Evolutionary conservation across 2,888 invertebrate genomes (phyloP).

Genomic region (Amblyjoppa proteus): DNA sequence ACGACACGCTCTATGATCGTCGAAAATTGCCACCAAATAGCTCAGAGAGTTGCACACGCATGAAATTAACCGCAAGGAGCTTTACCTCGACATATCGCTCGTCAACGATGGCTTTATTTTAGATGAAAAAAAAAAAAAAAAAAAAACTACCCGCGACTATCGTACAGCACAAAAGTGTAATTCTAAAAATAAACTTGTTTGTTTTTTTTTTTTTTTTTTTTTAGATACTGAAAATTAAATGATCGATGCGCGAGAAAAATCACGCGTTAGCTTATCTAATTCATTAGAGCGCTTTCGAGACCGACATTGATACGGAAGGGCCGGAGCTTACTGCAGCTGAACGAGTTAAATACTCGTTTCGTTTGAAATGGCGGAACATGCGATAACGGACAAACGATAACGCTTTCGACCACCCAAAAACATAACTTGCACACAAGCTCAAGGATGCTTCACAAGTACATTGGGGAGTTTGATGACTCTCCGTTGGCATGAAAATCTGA

Average conservation of each 20-base stretch:
- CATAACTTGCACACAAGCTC: constrained; percentile 4
- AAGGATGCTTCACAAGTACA: neutral
- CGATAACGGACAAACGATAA: constrained; percentile 39
- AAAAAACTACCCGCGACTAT: neutral
- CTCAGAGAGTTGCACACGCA: constrained; percentile 29
- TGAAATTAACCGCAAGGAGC: neutral
- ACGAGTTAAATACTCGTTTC: neutral
- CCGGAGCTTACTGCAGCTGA: neutral
- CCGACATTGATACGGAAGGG: neutral
- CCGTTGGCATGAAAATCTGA: neutral
- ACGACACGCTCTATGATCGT: constrained; percentile 61
- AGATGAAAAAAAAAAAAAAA: neutral
- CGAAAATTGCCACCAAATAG: constrained; percentile 56
- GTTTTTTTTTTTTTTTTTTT: neutral
- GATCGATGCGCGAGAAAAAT: neutral
- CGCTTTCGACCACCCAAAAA: constrained; percentile 4
- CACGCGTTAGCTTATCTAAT: constrained; percentile 40
- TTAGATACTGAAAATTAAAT: neutral
- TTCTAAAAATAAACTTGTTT: neutral
- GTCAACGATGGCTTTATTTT: neutral
- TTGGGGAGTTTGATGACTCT: neutral
- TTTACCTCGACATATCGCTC: constrained; percentile 16
- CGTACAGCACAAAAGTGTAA: neutral
- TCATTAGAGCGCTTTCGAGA: constrained; percentile 28
- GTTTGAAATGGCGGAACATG: neutral